Conservation (phyloP, 2,888 invertebrate genomes). For the Osedax fenrisi region DNA sequence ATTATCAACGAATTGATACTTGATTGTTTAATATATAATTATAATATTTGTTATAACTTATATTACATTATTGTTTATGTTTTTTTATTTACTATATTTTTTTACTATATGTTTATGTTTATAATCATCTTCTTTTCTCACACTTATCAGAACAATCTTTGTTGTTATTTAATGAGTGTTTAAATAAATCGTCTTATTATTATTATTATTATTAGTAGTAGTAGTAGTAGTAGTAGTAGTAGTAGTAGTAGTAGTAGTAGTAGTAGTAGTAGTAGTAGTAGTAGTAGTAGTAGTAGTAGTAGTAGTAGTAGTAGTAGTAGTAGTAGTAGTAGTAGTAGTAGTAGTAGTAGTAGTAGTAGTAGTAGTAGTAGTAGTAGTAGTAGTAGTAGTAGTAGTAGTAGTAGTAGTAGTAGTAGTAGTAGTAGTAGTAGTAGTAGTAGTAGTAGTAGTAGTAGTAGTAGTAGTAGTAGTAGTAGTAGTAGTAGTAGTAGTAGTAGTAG, state of each 20-base stretch:
- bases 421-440: background rate
- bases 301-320: background rate
- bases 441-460: background rate
- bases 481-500: background rate
- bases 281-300: background rate
- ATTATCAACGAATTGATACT: too few species aligned
- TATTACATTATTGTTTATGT: too few species aligned
- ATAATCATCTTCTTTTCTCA: too few species aligned
- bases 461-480: background rate
- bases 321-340: background rate
- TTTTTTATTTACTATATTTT: too few species aligned
- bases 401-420: conserved; percentile 12
- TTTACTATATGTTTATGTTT: too few species aligned
- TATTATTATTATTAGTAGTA: too few species aligned
- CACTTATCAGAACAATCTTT: too few species aligned
- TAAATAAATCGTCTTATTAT: too few species aligned
- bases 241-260: conserved; percentile 17
- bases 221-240: conserved; percentile 20
- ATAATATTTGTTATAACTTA: too few species aligned
- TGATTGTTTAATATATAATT: too few species aligned
- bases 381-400: background rate
- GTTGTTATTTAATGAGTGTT: too few species aligned
- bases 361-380: background rate
- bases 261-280: conserved; percentile 8
- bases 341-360: background rate